These are phyloP conservation scores for Cryptophagus acutangulus DNA, from an alignment of 2,888 invertebrate species.

Conservation along the genomic window DNA sequence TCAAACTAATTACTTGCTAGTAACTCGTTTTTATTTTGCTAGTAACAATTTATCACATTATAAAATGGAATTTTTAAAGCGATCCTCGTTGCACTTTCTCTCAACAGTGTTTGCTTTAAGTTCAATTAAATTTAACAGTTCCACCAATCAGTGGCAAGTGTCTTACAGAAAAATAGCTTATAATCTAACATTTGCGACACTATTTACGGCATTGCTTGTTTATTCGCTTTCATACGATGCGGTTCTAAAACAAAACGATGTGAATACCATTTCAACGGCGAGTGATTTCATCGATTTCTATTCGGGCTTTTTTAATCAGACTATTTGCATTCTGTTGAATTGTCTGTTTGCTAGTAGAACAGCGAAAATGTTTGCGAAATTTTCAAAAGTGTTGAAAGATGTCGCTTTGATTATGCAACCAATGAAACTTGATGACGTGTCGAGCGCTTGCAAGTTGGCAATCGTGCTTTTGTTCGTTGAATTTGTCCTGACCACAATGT, in stretches of 20 bases:
- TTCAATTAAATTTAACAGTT: no score
- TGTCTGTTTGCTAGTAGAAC: not conserved
- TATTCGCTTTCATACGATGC: no score
- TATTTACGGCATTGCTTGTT: no score
- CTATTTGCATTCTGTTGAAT: not conserved
- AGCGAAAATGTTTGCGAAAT: not conserved
- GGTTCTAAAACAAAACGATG: conserved; percentile 1
- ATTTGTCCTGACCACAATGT: not conserved
- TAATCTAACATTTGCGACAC: not conserved
- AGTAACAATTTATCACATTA: no score
- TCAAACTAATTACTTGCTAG: no score
- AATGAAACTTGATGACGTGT: not conserved
- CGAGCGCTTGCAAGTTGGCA: not conserved
- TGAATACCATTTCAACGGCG: not conserved
- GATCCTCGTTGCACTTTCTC: no score
- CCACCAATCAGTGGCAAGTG: no score
- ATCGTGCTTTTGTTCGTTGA: not conserved
- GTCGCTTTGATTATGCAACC: not conserved
- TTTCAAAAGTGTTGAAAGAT: not conserved
- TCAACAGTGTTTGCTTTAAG: no score
- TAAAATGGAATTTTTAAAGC: no score
- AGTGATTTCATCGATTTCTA: conserved; percentile 2
- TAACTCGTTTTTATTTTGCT: no score
- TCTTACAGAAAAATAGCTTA: no score
- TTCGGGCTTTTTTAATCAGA: conserved; percentile 1